Evolutionary conservation across 2,113 vertebrate genomes (phyloP).

Genomic region (Dissostichus mawsoni): DNA sequence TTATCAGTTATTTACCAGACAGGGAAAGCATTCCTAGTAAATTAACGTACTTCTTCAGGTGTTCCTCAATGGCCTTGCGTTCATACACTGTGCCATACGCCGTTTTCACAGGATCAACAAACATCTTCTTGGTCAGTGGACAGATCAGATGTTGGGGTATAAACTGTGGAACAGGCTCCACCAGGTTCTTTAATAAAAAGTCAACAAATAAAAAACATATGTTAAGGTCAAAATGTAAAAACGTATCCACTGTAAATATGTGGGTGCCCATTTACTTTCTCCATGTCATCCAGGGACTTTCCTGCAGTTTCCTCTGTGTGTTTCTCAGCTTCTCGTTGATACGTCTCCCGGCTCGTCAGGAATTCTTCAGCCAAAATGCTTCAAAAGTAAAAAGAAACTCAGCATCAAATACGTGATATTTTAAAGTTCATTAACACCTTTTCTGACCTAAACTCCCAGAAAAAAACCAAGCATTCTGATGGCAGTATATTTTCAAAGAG

Average conservation of each 20-base stretch:
- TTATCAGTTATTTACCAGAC: background rate
- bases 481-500: no score
- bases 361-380: slow-evolving; percentile 80
- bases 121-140: slow-evolving; percentile 71
- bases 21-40: background rate
- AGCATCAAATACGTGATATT: no score
- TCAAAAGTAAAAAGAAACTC: background rate
- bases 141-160: slow-evolving; percentile 64
- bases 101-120: slow-evolving; percentile 77
- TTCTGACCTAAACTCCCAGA: no score
- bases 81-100: slow-evolving; percentile 63
- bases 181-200: slow-evolving; percentile 53
- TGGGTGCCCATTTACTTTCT: slow-evolving; percentile 61
- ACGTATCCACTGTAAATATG: background rate
- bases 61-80: slow-evolving; percentile 68
- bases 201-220: background rate
- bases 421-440: no score
- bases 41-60: slow-evolving; percentile 64
- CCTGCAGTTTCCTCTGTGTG: slow-evolving; percentile 57
- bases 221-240: background rate
- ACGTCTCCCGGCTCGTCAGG: slow-evolving; percentile 47
- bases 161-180: slow-evolving; percentile 24
- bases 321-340: slow-evolving; percentile 64
- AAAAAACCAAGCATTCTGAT: no score
- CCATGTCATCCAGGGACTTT: slow-evolving; percentile 67